Evolutionary conservation across 2,797 vertebrate species (phyloP), one percentile per base, ranked within the genome.

Genomic region (Diplodus puntazzo): DNA sequence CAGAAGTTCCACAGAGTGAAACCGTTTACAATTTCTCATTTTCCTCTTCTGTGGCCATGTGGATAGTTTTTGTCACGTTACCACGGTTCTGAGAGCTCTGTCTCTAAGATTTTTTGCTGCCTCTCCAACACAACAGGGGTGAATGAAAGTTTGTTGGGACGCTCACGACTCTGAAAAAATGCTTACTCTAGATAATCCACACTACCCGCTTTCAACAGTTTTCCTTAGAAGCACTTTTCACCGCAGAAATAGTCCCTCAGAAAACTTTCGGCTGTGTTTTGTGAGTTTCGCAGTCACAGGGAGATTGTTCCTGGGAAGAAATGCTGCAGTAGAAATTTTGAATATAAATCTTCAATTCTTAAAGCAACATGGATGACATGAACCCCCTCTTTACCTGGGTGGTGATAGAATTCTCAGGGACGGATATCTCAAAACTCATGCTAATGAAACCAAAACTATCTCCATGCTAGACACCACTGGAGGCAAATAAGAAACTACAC

Each of bases 231-330:
- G 12, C 58, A 20, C 54, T 69, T 76, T 55, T 10, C 14, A 60
- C 14, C 16, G 6, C 46, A 70, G n/a, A 69, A 73, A 59, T 25
- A 34, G 20, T 66, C 23, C 14, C 13, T 13, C 45, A n/a, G 16
- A 67, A 75, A 71, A 54, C 49, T 34, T 53, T 46, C 34, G 16
- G 63, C 61, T 71, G 52, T 46, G 14, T 45, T 50, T 21, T 62
- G 50, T 65, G 43, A 20, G 60, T 73, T 69, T 70, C 39, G 30
- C 42, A 50, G 20, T 20, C 58, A 65, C 20, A 62, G 20, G 20
- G 16, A 61, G 3, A 46, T 14, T 20, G 27, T 61, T 49, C 27
- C 30, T 50, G 17, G 20, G 11, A 63, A 21, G 73, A 68, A 2
- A 48, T 67, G 5, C 42, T 62, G 45, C 50, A 11, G 21, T 53